phyloP scores from a whole-genome alignment of 2,888 invertebrate genomes.

The Mellilla xanthometata region DNA sequence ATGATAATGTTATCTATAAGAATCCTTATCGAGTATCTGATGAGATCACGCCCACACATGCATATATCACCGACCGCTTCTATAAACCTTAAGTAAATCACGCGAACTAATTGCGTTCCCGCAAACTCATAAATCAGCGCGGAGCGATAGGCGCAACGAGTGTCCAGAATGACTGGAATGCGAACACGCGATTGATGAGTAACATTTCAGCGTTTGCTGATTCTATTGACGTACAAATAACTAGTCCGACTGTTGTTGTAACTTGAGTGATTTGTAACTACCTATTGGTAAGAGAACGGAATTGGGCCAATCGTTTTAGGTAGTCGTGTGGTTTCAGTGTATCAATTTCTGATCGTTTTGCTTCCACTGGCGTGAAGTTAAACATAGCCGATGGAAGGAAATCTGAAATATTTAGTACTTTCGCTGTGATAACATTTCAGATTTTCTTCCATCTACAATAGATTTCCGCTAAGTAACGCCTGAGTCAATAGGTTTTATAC shows the following conservation, averaged over 20 bases:
- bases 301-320: constrained; percentile 1
- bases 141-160: constrained; percentile 23
- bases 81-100: constrained; percentile 20
- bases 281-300: constrained; percentile 4
- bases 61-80: constrained; percentile 9
- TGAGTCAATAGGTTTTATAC: too few species aligned
- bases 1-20: too few species aligned
- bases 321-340: background rate
- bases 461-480: too few species aligned
- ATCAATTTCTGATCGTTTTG: background rate
- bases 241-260: constrained; percentile 12
- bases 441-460: too few species aligned
- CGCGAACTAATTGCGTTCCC: constrained; percentile 21
- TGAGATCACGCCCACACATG: constrained; percentile 6
- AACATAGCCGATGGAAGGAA: too few species aligned
- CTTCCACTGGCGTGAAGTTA: background rate
- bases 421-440: too few species aligned
- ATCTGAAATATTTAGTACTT: too few species aligned
- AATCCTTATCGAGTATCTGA: background rate
- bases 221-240: constrained; percentile 33
- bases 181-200: constrained; percentile 37
- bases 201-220: constrained; percentile 31
- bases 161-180: constrained; percentile 36
- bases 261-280: constrained; percentile 11
- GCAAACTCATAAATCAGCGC: constrained; percentile 24